Evolutionary conservation across 1,140 invertebrate species (phyloP), one percentile per base, ranked within the genome.

Genomic region (Melipona quadrifasciata): DNA sequence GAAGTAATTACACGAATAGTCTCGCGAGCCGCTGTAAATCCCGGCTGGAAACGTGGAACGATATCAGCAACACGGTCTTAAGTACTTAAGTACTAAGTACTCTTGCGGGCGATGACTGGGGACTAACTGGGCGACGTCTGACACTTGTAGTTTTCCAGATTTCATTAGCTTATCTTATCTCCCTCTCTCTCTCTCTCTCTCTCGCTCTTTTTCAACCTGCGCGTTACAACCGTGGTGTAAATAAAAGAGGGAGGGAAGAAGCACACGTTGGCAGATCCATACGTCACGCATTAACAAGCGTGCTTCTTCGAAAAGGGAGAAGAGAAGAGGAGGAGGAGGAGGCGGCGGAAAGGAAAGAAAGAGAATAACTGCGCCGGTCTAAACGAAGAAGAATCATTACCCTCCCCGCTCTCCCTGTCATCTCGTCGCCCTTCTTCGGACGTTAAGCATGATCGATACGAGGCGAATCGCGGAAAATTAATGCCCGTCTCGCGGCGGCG

Each of bases 401-500:
- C 61, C n/a, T 21, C 24, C 61, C 17, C 55, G 2, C 31, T 31
- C 31, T 31, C 31, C 31, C 31, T 24, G 27, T 80, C 27, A 58
- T 21, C 71, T 70, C 61, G 31, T 76, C 57, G 21, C 57, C 39
- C 21, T n/a, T 17, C 39, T 11, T 12, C 11, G n/a, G 74, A 58
- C 74, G 34, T 47, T 61, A 58, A 76, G 55, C 31, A 71, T 71
- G 78, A 72, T 72, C 55, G 67, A 80, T 71, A 80, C 67, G 39
- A 51, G 67, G 39, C 67, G 55, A 80, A 55, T 71, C 31, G 67
- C 78, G 78, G 74, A 86, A 85, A 72, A 86, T 86, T 86, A 74
- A 71, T 77, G 72, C 19, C 31, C 71, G 71, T 70, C 86, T 76
- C 85, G 83, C 76, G 76, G 76, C 82, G 61, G 83, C 64, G 55